Evolutionary conservation across 1,140 invertebrate genomes (phyloP), one percentile per base, ranked within the genome.

Genomic region (Ylistrum balloti): DNA sequence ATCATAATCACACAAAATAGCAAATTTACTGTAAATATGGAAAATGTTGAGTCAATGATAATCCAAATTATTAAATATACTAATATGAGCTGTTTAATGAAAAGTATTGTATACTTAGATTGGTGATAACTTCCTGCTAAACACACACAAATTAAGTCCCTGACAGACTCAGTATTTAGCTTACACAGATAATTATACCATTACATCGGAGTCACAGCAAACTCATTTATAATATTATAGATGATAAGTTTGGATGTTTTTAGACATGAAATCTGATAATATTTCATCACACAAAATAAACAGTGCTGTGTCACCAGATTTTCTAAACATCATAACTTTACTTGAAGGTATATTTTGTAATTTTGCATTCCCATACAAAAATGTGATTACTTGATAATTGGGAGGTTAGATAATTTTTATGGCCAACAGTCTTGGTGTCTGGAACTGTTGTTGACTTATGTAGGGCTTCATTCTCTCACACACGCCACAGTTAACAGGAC

Each of bases 21-120:
- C 56, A 74, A 74, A 74, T 74, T 28, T 74, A 74, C 28, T 74
- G 56, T 74, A 74, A 74, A 74, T 74, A 74, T 74, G 56, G 1
- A 74, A 74, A 74, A 74, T 74, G 28, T 74, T 74, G 56, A 28
- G 56, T 28, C 28, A 74, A 74, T 74, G 28, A 74, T 74, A 74
- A 74, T 74, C 56, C n/a, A 74, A 74, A 74, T 74, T n/a, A 74
- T 74, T n/a, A 74, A 74, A 74, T 74, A 74, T 74, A 74, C n/a
- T n/a, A 10, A 28, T 28, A 74, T 28, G 0, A 74, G 22, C n/a
- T n/a, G 28, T 74, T 74, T 28, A 74, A 74, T 74, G n/a, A 3
- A 28, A 74, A 74, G 56, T 28, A 74, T n/a, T 74, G 56, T 74
- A n/a, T 74, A 74, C n/a, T 17, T 74, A 74, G 56, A 28, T 9